phyloP scores from a whole-genome alignment of 2,888 invertebrate species.

The Muschampia plurimacula region DNA sequence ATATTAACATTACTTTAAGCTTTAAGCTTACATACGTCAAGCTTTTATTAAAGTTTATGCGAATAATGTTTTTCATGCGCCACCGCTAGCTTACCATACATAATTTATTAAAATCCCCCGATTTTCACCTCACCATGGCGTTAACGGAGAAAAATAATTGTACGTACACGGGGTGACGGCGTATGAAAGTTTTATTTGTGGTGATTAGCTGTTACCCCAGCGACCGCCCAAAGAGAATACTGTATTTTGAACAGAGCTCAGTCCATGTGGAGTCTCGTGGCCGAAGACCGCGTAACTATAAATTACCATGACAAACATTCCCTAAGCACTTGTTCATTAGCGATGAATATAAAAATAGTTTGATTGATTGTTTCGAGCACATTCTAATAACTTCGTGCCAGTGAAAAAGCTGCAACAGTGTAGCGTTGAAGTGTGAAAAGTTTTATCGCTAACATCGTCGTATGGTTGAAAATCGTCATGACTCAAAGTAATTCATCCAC shows the following conservation, averaged over 20 bases:
- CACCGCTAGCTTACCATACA: slow-evolving; percentile 18
- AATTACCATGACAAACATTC: slow-evolving; percentile 49
- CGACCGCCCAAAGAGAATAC: slow-evolving; percentile 70
- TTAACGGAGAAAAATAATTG: slow-evolving; percentile 28
- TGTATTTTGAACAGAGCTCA: slow-evolving; percentile 73
- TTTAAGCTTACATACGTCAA: too few relatives aligned
- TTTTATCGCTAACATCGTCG: slow-evolving; percentile 29
- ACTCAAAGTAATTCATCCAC: slow-evolving; percentile 70
- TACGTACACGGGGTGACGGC: slow-evolving; percentile 50
- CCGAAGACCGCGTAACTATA: slow-evolving; percentile 54
- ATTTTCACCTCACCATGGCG: slow-evolving; percentile 24
- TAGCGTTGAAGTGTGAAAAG: slow-evolving; percentile 16
- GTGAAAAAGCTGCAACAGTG: slow-evolving; percentile 12
- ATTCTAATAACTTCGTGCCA: slow-evolving; percentile 3
- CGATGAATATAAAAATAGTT: slow-evolving; percentile 36
- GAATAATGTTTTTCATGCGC: slow-evolving; percentile 6
- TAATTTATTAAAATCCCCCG: slow-evolving; percentile 26
- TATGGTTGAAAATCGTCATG: slow-evolving; percentile 61
- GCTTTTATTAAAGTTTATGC: not conserved
- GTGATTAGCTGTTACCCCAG: slow-evolving; percentile 77
- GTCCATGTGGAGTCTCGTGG: slow-evolving; percentile 70
- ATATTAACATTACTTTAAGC: too few relatives aligned
- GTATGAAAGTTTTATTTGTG: slow-evolving; percentile 79
- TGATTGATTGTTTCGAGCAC: slow-evolving; percentile 44
- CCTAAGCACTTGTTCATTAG: slow-evolving; percentile 35